These are phyloP conservation scores for Digitonthophagus gazella DNA, from an alignment of 2,888 invertebrate species.

Conservation along the genomic window DNA sequence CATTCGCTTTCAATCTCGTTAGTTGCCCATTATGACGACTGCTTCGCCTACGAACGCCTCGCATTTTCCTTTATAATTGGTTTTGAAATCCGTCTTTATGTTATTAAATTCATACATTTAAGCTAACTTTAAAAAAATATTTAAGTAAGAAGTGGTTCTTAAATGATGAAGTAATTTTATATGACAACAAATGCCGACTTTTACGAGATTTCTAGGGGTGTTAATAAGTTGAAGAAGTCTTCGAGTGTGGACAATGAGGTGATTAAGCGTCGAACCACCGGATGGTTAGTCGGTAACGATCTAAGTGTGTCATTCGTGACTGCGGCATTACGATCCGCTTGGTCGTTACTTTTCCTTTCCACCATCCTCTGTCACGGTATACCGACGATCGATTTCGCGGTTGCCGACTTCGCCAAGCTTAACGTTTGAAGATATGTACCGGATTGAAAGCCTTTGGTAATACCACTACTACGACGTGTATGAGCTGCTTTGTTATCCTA, in stretches of 20 bases:
- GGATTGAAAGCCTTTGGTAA: background rate
- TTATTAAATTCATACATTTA: no score
- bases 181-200: no score
- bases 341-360: slow-evolving; percentile 28
- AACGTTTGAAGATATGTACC: background rate
- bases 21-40: background rate
- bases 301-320: slow-evolving; percentile 36
- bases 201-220: background rate
- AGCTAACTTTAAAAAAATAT: no score
- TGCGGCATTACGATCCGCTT: slow-evolving; percentile 24
- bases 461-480: background rate
- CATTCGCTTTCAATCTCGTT: background rate
- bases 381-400: slow-evolving; percentile 10
- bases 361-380: slow-evolving; percentile 6
- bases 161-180: no score
- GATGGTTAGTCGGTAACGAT: slow-evolving; percentile 6
- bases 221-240: background rate
- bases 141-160: no score
- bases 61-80: background rate
- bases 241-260: background rate
- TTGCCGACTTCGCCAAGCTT: background rate
- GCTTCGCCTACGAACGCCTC: background rate
- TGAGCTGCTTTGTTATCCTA: background rate
- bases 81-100: background rate
- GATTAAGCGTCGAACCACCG: background rate